Evolutionary conservation across 2,888 invertebrate genomes (phyloP).

Genomic region (Caenorhabditis angaria): DNA sequence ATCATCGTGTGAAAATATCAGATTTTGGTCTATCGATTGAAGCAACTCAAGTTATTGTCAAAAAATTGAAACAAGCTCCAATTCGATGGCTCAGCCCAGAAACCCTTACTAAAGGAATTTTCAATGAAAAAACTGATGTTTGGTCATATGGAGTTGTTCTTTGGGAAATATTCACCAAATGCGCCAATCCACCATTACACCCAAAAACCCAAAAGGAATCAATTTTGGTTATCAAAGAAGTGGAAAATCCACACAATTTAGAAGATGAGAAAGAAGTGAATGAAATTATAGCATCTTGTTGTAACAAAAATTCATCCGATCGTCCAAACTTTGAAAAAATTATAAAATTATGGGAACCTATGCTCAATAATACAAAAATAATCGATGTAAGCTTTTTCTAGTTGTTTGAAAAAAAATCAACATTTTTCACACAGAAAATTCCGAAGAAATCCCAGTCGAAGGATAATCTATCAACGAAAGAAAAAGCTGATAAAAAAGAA

Average conservation of each 20-base stretch:
- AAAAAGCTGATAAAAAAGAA: too few relatives aligned
- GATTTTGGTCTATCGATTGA: constrained; percentile 45
- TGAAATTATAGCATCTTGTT: too few relatives aligned
- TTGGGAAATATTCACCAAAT: constrained; percentile 6
- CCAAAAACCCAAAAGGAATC: not conserved
- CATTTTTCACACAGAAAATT: too few relatives aligned
- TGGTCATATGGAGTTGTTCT: constrained; percentile 8
- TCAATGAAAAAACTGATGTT: constrained; percentile 10
- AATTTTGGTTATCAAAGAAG: not conserved
- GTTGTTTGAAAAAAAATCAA: too few relatives aligned
- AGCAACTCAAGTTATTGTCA: constrained; percentile 10
- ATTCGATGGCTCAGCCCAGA: constrained; percentile 9
- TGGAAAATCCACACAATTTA: not conserved
- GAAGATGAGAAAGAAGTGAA: too few relatives aligned
- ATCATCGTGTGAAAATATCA: constrained; percentile 28
- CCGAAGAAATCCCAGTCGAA: too few relatives aligned
- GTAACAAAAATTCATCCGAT: too few relatives aligned
- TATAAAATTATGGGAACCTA: too few relatives aligned
- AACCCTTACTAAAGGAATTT: not conserved
- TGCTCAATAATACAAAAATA: too few relatives aligned
- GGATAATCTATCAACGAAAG: too few relatives aligned
- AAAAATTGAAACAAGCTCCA: constrained; percentile 11
- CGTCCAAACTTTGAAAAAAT: too few relatives aligned
- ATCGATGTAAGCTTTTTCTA: too few relatives aligned
- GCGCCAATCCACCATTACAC: not conserved